A percentile compares a stretch with the other conserved stretches of the same genome.
Evolutionary conservation across 2,113 vertebrate genomes (phyloP).

Genomic region (Sturnus vulgaris): DNA sequence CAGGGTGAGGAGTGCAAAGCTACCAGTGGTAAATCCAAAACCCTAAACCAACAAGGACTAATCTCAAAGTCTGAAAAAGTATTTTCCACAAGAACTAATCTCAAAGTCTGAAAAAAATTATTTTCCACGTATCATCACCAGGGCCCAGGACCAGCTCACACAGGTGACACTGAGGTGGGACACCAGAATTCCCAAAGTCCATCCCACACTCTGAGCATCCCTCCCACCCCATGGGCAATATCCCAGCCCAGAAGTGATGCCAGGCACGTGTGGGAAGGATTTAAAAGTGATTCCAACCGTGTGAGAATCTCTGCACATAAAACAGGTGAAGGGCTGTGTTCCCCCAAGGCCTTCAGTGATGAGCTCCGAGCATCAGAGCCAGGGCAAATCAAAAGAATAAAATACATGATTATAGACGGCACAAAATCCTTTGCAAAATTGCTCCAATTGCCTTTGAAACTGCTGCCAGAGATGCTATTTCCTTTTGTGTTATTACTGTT

Average conservation of each 20-base stretch:
- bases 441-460: slow-evolving; percentile 20
- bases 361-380: not conserved
- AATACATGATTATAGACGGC: not conserved
- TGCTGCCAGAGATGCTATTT: not conserved
- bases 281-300: not conserved
- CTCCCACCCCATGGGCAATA: fast-evolving
- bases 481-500: not conserved
- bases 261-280: not conserved
- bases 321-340: not conserved
- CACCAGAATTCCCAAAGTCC: not conserved
- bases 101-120: no score
- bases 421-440: not conserved
- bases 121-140: no score
- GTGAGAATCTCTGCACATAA: not conserved
- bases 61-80: no score
- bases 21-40: no score
- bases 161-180: not conserved
- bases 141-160: not conserved
- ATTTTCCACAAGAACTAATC: no score
- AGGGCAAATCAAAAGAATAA: slow-evolving; percentile 23
- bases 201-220: fast-evolving
- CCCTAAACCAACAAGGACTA: no score
- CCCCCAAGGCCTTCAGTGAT: not conserved
- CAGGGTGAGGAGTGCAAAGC: no score
- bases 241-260: not conserved